phyloP scores from a whole-genome alignment of 2,113 vertebrate genomes.

The Urocitellus parryii region DNA sequence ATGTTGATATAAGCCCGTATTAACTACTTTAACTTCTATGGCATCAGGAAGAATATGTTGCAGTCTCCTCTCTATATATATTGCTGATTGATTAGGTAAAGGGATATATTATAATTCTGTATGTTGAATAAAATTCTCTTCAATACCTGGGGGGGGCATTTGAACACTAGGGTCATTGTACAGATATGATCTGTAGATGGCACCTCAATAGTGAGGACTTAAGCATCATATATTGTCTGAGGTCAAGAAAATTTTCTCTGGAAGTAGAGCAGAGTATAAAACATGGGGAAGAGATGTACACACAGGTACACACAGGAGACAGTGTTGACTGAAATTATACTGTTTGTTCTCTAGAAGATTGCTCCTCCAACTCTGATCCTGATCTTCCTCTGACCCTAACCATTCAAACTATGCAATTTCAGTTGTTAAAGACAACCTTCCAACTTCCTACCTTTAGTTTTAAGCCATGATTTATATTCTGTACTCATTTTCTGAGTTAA shows the following conservation, averaged over 20 bases:
- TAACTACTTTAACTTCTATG: not conserved
- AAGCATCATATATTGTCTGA: not conserved
- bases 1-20: not conserved
- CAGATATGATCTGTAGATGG: not conserved
- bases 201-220: not conserved
- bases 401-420: not conserved
- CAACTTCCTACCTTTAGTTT: not conserved
- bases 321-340: not conserved
- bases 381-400: not conserved
- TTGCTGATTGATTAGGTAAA: not conserved
- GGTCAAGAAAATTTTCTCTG: not conserved
- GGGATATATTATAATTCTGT: not conserved
- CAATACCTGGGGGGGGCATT: not conserved
- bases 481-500: not conserved
- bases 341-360: not conserved
- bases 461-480: not conserved
- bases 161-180: not conserved
- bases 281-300: not conserved
- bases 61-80: not conserved
- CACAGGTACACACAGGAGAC: not conserved
- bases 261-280: not conserved
- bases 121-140: not conserved
- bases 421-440: not conserved
- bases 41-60: not conserved
- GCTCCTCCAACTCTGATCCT: not conserved